phyloP scores from a whole-genome alignment of 2,113 vertebrate species.

The Piaya cayana region DNA sequence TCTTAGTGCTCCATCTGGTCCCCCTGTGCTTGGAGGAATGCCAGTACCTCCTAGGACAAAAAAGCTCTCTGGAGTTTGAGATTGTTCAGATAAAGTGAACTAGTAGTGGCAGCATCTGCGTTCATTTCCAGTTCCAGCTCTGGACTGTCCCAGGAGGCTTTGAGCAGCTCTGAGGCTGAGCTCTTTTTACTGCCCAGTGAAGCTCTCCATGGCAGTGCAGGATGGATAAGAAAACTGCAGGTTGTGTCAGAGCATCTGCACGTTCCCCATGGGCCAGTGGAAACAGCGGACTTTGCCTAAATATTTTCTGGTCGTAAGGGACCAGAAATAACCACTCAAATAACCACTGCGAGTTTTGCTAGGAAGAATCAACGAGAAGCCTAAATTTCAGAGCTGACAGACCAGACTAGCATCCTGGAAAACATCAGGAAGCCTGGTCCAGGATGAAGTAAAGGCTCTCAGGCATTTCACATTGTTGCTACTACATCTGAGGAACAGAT shows the following conservation, averaged over 20 bases:
- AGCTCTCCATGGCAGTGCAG: not conserved
- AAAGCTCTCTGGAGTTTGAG: not conserved
- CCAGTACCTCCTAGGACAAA: not conserved
- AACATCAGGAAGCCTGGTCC: conserved; percentile 17
- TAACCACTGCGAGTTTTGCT: not conserved
- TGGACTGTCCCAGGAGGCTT: not conserved
- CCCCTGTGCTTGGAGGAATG: not conserved
- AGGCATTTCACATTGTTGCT: not conserved
- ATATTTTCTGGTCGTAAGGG: not conserved
- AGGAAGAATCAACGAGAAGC: not conserved
- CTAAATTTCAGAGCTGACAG: not conserved
- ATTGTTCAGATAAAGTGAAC: not conserved
- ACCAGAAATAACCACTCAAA: not conserved
- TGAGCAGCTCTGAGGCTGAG: not conserved
- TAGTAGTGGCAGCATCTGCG: not conserved
- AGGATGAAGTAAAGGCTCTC: not conserved
- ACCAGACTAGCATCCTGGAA: not conserved
- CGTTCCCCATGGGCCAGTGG: not conserved
- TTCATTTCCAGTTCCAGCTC: accelerated
- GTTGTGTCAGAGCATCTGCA: not conserved
- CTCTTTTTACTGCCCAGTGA: not conserved
- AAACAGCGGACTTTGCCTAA: not conserved
- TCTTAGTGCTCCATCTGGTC: conserved; percentile 37
- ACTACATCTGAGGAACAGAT: not conserved
- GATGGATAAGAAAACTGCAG: not conserved